These are phyloP conservation scores for Atethmia centrago DNA, from an alignment of 2,888 invertebrate genomes.

Conservation along the genomic window DNA sequence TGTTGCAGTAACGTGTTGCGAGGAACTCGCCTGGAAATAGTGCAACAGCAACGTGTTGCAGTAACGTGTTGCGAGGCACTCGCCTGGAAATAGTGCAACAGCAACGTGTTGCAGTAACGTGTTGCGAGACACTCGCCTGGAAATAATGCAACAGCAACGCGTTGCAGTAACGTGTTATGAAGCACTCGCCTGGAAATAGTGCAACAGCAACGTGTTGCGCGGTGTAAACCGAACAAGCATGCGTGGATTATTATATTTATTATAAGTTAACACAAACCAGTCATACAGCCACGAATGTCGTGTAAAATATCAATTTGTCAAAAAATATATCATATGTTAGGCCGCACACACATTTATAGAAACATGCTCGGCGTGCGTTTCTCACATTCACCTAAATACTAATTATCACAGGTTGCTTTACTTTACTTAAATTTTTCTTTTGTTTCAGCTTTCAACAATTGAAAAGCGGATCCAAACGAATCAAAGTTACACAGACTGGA, in stretches of 20 bases:
- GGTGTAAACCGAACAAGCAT: not conserved
- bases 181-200: no score
- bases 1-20: not conserved
- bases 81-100: not conserved
- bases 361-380: constrained; percentile 15
- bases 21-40: not conserved
- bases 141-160: not conserved
- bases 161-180: not conserved
- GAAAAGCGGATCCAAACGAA: constrained; percentile 63
- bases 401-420: not conserved
- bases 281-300: not conserved
- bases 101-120: not conserved
- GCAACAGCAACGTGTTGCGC: not conserved
- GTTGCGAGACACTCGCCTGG: no score
- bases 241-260: not conserved
- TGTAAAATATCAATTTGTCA: constrained; percentile 24
- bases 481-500: constrained; percentile 65
- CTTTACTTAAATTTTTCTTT: constrained; percentile 23
- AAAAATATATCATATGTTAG: not conserved
- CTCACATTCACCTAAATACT: constrained; percentile 11
- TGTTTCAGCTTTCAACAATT: constrained; percentile 81
- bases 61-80: not conserved
- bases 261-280: not conserved
- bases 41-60: no score
- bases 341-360: constrained; percentile 6